phyloP scores from a whole-genome alignment of 2,888 invertebrate genomes.

The Melanostoma mellinum region DNA sequence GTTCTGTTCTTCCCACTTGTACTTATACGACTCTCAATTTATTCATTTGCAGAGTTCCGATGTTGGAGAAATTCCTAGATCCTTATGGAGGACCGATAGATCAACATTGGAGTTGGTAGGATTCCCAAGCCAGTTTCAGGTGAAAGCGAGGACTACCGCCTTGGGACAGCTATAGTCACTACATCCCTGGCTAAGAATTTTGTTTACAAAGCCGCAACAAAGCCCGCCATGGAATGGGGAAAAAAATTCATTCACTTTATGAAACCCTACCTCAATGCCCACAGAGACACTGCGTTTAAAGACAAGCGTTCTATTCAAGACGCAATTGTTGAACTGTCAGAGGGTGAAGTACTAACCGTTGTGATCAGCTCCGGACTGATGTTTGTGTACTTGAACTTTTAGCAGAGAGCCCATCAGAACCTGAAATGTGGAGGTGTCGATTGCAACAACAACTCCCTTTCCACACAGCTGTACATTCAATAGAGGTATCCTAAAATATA shows the following conservation, averaged over 20 bases:
- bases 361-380: constrained; percentile 94
- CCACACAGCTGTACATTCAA: constrained; percentile 88
- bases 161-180: constrained; percentile 87
- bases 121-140: constrained; percentile 83
- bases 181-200: constrained; percentile 91
- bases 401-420: constrained; percentile 86
- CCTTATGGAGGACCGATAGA: constrained; percentile 94
- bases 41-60: constrained; percentile 82
- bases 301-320: constrained; percentile 95
- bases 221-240: constrained; percentile 89
- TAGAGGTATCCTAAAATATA: constrained; percentile 85
- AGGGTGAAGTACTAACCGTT: constrained; percentile 92
- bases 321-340: constrained; percentile 93
- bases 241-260: constrained; percentile 86
- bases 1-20: too few species aligned
- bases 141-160: constrained; percentile 83
- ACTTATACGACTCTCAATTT: not conserved
- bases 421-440: constrained; percentile 88
- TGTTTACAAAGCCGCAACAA: constrained; percentile 84
- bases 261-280: constrained; percentile 83
- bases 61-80: constrained; percentile 87
- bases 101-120: constrained; percentile 93
- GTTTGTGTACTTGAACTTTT: constrained; percentile 94
- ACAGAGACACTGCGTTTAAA: constrained; percentile 89
- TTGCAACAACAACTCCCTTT: constrained; percentile 87